Percentiles rank a stretch among this genome's conserved stretches.
Conservation (phyloP, 2,888 invertebrate genomes). For the Smittia sp. region DNA sequence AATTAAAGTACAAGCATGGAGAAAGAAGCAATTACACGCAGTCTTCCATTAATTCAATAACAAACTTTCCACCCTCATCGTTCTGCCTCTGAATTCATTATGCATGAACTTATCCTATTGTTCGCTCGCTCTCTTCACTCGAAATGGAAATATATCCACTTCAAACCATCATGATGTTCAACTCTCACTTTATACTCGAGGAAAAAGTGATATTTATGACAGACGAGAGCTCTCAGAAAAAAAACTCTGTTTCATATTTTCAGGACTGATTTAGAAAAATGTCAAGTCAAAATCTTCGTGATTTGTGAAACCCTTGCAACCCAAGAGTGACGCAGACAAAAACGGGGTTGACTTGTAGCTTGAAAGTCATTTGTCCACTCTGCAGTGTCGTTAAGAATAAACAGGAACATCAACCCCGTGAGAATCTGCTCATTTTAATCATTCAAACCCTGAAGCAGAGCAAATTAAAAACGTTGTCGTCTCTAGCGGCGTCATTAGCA, state of each 20-base stretch:
- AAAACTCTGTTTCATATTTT: not conserved
- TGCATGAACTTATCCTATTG: not conserved
- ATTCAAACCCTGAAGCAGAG: not conserved
- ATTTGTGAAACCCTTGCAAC: not conserved
- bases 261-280: not conserved
- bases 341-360: not conserved
- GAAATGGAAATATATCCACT: constrained; percentile 5
- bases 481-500: not conserved
- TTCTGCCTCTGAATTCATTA: not conserved
- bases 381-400: not conserved
- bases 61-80: constrained; percentile 13
- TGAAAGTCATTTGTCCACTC: not conserved
- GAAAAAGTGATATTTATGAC: constrained; percentile 8
- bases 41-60: constrained; percentile 7
- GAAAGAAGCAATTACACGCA: constrained; percentile 21
- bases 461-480: constrained; percentile 6
- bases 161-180: constrained; percentile 4
- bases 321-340: not conserved
- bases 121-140: not conserved
- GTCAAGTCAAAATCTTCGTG: constrained; percentile 7
- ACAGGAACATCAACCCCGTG: not conserved
- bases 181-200: not conserved
- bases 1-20: constrained; percentile 7
- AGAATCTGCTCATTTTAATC: constrained; percentile 3
- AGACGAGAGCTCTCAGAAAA: not conserved